Base-by-base conservation (phyloP, 1,140 invertebrate genomes). In the Sitophilus oryzae region DNA sequence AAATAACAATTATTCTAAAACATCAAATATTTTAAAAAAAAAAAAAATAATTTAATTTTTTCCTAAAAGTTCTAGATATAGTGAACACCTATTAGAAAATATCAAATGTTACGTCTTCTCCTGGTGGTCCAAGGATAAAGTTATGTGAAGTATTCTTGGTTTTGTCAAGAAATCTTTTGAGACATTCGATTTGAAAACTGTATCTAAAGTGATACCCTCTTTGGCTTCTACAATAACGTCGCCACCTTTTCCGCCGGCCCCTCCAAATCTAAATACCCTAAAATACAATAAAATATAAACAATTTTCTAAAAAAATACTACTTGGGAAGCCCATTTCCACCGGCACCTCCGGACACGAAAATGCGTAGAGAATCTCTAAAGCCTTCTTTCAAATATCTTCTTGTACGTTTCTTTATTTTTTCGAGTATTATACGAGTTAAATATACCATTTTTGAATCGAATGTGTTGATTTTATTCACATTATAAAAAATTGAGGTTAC, bases 181-280 rank as follows among this genome's bases (percentile, higher is more conserved):
- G 41, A 77, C 75, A 64, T 76, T 71, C 56, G 73, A 73, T 43
- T 67, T 70, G 11, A 71, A 65, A 6, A 91, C 72, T 21, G 74
- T 73, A 25, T 73, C 72, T 2, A 93, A 70, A 34, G 75, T 80
- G 1, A 81, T 61, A 8, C 72, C 70, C 63, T 89, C 81, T 56
- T 81, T 80, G 0, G 83, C 86, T 25, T 82, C 66, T 14, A 89
- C 73, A 66, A 81, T 83, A 10, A 96, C 81, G 74, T 86, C 82
- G 11, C 93, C 93, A 14, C 93, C 93, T 69, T 82, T 80, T 0
- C 93, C 93, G 18, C 93, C 92, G 8, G 86, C 67, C 3, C 91
- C 92, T 10, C 90, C 91, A 72, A 82, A 91, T 61, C 92, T 92
- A 66, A 52, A 41, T 35, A 40, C 43, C n/a, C 0, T 54, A 37